Base-by-base conservation (phyloP, 1,140 invertebrate species). In the Trachymyrmex septentrionalis region DNA sequence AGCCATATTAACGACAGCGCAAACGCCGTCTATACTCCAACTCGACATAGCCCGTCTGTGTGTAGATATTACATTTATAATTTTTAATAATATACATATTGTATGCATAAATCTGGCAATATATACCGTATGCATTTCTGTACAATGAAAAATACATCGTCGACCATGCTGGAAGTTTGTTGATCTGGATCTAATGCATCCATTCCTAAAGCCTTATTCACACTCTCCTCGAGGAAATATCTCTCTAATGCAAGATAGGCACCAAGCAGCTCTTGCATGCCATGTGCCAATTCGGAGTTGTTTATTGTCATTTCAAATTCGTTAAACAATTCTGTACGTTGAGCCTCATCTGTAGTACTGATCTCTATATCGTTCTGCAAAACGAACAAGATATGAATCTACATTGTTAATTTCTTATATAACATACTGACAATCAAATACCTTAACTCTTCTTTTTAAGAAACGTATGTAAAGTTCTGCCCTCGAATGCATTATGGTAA, bases 111-210 rank as follows among this genome's bases (percentile, higher is more conserved):
- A 30, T 2, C 19, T 78, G 19, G 7, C 16, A 10, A 53, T 30
- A 72, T 21, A 91, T 95, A 98, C 98, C 98, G 97, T 53, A 99
- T 97, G 93, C 98, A 99, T 96, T 99, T 99, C 90, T 99, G 98
- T 0, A 99, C 97, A 87, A 99, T 99, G 93, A 99, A 99, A 95
- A 99, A 99, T 3, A 99, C 97, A 96, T 99, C 99, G 95, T 99
- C 99, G 0, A 99, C 97, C 96, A 99, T 97, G 90, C 98, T 99
- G 0, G 99, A 99, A 3, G 97, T 98, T 85, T 97, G 96, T 69
- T 97, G 96, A 38, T 97, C 97, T 72, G 95, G 94, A 86, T 97
- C 97, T 55, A 97, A 94, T 0, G 96, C 96, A 92, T 99, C 99
- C 96, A 99, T 97, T 84, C 97, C 97, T 61, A 99, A 96, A 27